Base-by-base conservation (phyloP, 2,888 invertebrate genomes). In the Eugnorisma glareosa region DNA sequence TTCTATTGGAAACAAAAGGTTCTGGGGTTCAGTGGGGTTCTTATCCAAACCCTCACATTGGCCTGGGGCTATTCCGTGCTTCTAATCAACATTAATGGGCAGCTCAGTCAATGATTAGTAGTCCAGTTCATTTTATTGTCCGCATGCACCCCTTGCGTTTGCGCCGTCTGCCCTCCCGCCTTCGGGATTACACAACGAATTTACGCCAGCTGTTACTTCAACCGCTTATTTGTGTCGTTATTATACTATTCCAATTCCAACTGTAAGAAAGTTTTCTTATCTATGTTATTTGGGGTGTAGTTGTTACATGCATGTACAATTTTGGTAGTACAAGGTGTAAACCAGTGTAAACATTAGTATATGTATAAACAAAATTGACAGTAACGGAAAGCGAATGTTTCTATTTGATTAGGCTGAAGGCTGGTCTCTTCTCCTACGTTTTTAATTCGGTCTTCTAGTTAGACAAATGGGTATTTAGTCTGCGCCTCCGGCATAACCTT, bases 181-280 rank as follows among this genome's bases (percentile, higher is more conserved):
- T 40, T 37, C 31, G n/a, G 24, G 40, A 15, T 28, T 64, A 71
- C 35, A 67, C 70, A 78, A 69, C 78, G 67, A 45, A 51, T 85
- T n/a, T 21, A 63, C 37, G 72, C 66, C 83, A 82, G 82, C 82
- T 84, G 83, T 84, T 78, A 64, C 69, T 54, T n/a, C 51, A 84
- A 82, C 83, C 83, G 85, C 63, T 59, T 57, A 28, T 78, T 69
- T 48, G 21, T 40, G 69, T 82, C 83, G 82, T 82, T 84, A 78
- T 70, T 81, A 35, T 70, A 35, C 13, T 31, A 35, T 35, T n/a
- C n/a, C 35, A 3, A 69, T 81, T 78, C n/a, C 37, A 77, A 67
- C 59, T 54, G 28, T 28, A 71, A 77, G 61, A 71, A 82, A 63
- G 54, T 77, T 35, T 71, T 31, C 67, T 67, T 71, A 61, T 54